These are phyloP conservation scores for Glyptemys insculpta DNA, from an alignment of 2,797 vertebrate species.

Conservation along the genomic window DNA sequence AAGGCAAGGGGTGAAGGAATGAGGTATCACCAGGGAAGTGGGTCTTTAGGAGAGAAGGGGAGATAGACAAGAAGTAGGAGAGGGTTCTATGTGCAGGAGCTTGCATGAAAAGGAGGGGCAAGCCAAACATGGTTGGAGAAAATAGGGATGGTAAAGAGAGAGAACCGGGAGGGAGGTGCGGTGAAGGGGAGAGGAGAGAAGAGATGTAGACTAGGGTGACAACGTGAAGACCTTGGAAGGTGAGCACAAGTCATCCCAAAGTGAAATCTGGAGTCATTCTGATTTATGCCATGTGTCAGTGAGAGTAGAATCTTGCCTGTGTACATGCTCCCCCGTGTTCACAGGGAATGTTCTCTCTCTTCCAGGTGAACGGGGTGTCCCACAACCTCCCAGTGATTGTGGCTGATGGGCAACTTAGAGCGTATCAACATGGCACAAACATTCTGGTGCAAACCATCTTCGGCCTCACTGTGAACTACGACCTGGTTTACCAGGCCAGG, in stretches of 20 bases:
- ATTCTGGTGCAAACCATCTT: conserved; percentile 70
- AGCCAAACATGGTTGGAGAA: neutral
- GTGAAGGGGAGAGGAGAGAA: neutral
- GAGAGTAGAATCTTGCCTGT: neutral
- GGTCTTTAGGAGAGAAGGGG: neutral
- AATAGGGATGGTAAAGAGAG: neutral
- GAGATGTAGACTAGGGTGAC: neutral
- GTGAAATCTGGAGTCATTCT: neutral
- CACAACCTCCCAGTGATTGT: conserved; percentile 66
- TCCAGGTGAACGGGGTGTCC: conserved; percentile 70
- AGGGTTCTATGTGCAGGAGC: neutral
- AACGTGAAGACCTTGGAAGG: neutral
- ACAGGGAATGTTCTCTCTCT: neutral
- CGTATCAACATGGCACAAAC: conserved; percentile 58
- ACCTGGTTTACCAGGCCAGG: conserved; percentile 65
- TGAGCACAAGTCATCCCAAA: neutral
- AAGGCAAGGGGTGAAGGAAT: neutral
- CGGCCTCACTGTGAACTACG: conserved; percentile 71
- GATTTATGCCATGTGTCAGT: neutral
- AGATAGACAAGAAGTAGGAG: neutral
- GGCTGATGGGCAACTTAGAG: conserved; percentile 41
- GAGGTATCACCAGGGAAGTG: neutral
- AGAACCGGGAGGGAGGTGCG: neutral
- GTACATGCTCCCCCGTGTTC: neutral
- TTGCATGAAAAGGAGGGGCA: neutral